Percentiles rank a stretch among this genome's conserved stretches.
Evolutionary conservation across 2,113 vertebrate species (phyloP).

Genomic region (Oryctolagus cuniculus): mOryCun1.1 NC_091440.1:69291001-69291500

Average conservation of each 20-base stretch:
- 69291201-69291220: constrained; percentile 8
- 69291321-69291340: constrained; percentile 37
- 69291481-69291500: constrained; percentile 21
- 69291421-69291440: constrained; percentile 23
- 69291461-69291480: constrained; percentile 22
- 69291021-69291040: constrained; percentile 34
- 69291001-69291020: constrained; percentile 30
- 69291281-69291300: not conserved
- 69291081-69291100: constrained; percentile 15
- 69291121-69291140: not conserved
- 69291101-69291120: not conserved
- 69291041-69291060: constrained; percentile 1
- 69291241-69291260: constrained; percentile 11
- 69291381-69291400: constrained; percentile 32
- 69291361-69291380: constrained; percentile 23
- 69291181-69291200: constrained; percentile 36
- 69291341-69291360: constrained; percentile 30
- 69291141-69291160: not conserved
- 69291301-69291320: not conserved
- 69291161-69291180: constrained; percentile 13
- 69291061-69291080: not conserved
- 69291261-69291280: constrained; percentile 31
- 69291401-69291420: constrained; percentile 34
- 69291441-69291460: not conserved
- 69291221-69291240: constrained; percentile 35